Base-by-base conservation (phyloP, 2,888 invertebrate genomes). In the Cistogaster globosa region DNA sequence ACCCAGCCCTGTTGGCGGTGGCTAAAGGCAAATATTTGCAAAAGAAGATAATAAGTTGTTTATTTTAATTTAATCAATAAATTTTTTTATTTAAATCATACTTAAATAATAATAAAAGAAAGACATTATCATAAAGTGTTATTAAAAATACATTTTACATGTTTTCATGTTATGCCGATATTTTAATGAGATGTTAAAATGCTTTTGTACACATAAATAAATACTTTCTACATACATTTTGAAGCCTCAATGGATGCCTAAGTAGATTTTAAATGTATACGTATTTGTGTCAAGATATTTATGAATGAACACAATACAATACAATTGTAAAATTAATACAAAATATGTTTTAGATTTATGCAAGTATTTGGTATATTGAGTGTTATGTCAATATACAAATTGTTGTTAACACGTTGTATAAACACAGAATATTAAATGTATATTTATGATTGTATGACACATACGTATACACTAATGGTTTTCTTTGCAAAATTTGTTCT, bases 321-420 rank as follows among this genome's bases (percentile, higher is more conserved):
- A 26, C 26, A 48, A 58, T 67, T 22, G 36, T 22, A 42, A 14
- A 51, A 53, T 60, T 67, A 68, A 68, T 53, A 68, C 20, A 53
- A 68, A 68, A 60, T 68, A 58, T 48, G n/a, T 76, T 77, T 60
- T 55, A 55, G 45, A 78, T 69, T 55, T 62, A 69, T 20, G 62
- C 53, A 62, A 45, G 62, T 32, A 48, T 71, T 62, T 69, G 62
- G 20, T 71, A 51, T 55, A 57, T 55, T 60, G 53, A 68, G 68
- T 74, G 60, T 81, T 74, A 55, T 68, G 67, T 74, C 68, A 74
- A 68, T 81, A 68, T 55, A 67, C 45, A 67, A 74, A 74, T 68
- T 55, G 55, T 55, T 74, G 74, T 81, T 81, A 75, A 60, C 74
- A 75, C 75, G 53, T 62, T 57, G 57, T 18, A 71, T 36, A 71